A percentile compares a stretch with the other conserved stretches of the same genome.
Evolutionary conservation across 2,888 invertebrate genomes (phyloP).

Genomic region (Meghimatium bilineatum): DNA sequence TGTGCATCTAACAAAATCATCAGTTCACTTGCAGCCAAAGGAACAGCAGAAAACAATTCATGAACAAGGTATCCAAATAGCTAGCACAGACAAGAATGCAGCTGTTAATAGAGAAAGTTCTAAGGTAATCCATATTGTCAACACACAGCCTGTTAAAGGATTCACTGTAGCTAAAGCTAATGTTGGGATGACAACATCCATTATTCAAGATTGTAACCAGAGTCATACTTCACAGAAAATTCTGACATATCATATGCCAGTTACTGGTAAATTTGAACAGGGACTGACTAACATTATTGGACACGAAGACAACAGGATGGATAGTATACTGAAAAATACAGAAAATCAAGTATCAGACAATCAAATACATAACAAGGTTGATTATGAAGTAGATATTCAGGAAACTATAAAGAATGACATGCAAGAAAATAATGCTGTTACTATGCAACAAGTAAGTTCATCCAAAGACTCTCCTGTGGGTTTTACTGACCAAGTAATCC

Average conservation of each 20-base stretch:
- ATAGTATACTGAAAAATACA: neutral
- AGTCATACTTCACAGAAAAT: neutral
- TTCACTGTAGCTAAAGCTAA: neutral
- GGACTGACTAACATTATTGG: neutral
- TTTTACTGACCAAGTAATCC: neutral
- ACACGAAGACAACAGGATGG: neutral
- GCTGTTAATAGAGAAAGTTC: neutral
- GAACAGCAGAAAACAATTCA: neutral
- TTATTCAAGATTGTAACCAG: neutral
- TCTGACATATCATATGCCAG: neutral
- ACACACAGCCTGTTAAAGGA: neutral
- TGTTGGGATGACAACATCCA: no score
- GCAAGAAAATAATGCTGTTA: neutral
- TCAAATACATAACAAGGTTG: neutral
- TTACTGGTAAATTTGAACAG: no score
- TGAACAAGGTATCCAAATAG: neutral
- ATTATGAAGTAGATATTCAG: neutral
- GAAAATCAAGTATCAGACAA: neutral
- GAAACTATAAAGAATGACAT: neutral
- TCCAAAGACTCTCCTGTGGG: neutral
- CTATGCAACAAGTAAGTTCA: neutral
- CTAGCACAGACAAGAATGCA: neutral
- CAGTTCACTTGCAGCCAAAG: neutral
- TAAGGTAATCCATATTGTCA: no score
- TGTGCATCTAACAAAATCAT: constrained; percentile 15